These are phyloP conservation scores for Thereva nobilitata DNA, from an alignment of 2,888 invertebrate genomes.

Conservation along the genomic window DNA sequence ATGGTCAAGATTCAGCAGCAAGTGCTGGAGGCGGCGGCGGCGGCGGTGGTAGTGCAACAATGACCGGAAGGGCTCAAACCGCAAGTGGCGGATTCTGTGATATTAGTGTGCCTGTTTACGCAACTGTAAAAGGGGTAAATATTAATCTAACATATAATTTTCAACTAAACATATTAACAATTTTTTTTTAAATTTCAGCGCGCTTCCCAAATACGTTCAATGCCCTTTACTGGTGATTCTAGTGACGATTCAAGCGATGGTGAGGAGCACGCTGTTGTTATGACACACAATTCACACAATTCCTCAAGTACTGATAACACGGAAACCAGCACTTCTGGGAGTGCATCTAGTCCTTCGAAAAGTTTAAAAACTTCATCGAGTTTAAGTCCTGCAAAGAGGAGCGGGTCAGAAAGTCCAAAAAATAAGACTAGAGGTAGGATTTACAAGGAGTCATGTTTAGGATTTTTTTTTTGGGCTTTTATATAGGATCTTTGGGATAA, in stretches of 20 bases:
- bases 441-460: constrained; percentile 6
- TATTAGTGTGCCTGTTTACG: constrained; percentile 92
- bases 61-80: constrained; percentile 58
- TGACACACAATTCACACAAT: constrained; percentile 58
- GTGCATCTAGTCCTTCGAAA: constrained; percentile 81
- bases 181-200: constrained; percentile 62
- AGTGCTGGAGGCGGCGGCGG: constrained; percentile 41
- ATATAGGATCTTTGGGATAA: constrained; percentile 1
- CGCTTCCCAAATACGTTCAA: constrained; percentile 93
- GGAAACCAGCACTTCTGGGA: constrained; percentile 63
- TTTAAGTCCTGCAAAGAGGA: constrained; percentile 81
- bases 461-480: constrained; percentile 7
- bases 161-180: not conserved
- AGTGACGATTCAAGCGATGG: constrained; percentile 95
- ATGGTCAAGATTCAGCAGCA: constrained; percentile 51
- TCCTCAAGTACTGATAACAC: constrained; percentile 64
- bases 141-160: constrained; percentile 32
- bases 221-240: constrained; percentile 94
- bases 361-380: constrained; percentile 86
- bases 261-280: constrained; percentile 66
- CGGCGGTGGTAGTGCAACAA: constrained; percentile 62
- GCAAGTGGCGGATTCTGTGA: constrained; percentile 82
- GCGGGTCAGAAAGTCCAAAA: constrained; percentile 80
- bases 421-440: constrained; percentile 75
- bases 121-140: constrained; percentile 89